Base-by-base conservation (phyloP, 1,140 invertebrate species). In the Pinna nobilis region DNA sequence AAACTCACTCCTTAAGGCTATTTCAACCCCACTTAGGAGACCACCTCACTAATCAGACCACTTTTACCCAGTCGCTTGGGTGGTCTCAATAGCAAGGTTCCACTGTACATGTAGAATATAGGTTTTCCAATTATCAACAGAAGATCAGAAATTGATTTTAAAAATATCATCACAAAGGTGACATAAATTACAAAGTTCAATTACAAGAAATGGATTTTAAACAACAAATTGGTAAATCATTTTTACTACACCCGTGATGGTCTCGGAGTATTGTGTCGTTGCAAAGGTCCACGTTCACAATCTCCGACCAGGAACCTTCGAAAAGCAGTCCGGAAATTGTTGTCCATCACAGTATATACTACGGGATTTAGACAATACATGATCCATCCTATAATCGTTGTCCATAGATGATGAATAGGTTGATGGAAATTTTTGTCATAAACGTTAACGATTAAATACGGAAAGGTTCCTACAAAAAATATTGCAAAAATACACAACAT, bases 311-410 rank as follows among this genome's bases (percentile, higher is more conserved):
- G 49, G 4, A 84, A 77, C 37, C 79, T 50, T 15, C 70, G 74
- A 70, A 79, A 83, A 6, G 82, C 82, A 7, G 57, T 76, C 44
- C 79, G 76, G 44, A 83, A 83, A 47, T 82, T 80, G n/a, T 30
- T 64, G 74, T 84, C 82, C 82, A 84, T 84, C 1, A 84, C 65
- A 0, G 82, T 82, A 63, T 82, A 82, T 15, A 84, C 78, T 28
- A 82, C 70, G 1, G 82, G 82, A 71, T 84, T 81, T 9, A 79
- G 55, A 50, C 76, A 78, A 68, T 84, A 84, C 33, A 78, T 63
- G 6, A 81, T 39, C 82, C 82, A 84, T 1, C 79, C 74, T 33
- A 82, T 39, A 39, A 81, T 70, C 3, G 82, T 80, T 9, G 76
- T 70, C 79, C 79, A 81, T 47, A 84, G 70, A 51, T 84, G 82